These are phyloP conservation scores for Stramonita haemastoma DNA, from an alignment of 2,888 invertebrate species.

Conservation along the genomic window DNA sequence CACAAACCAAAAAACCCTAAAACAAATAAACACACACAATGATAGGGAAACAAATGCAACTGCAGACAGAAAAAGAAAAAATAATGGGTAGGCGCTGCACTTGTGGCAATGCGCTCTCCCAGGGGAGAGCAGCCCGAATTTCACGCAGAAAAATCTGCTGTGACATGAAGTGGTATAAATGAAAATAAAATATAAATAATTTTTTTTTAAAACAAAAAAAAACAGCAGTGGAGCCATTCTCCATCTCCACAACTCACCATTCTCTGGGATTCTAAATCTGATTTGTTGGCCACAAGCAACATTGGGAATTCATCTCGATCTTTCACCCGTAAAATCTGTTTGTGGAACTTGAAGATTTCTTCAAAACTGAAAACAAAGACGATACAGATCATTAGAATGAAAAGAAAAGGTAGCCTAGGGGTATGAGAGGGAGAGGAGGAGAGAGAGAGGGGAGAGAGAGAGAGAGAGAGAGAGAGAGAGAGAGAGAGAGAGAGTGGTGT, in stretches of 20 bases:
- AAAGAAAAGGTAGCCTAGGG: background rate
- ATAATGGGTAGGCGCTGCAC: too few species aligned
- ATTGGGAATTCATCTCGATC: conserved; percentile 99
- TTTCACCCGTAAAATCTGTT: conserved; percentile 96
- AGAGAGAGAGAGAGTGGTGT: too few species aligned
- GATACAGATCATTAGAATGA: background rate
- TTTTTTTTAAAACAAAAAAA: background rate
- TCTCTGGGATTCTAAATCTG: conserved; percentile 92
- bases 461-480: background rate
- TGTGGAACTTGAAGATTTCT: conserved; percentile 95
- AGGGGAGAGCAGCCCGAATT: too few species aligned
- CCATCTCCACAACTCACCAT: conserved; percentile 81
- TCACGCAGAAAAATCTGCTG: too few species aligned
- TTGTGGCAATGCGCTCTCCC: too few species aligned
- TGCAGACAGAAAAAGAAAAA: too few species aligned
- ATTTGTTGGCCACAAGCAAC: conserved; percentile 95
- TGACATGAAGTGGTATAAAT: too few species aligned
- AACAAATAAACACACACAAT: too few species aligned
- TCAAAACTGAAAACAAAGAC: conserved; percentile 85
- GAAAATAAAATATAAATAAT: too few species aligned
- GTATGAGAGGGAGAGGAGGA: background rate
- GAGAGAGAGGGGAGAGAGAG: background rate
- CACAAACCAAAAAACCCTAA: too few species aligned
- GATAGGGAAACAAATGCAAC: too few species aligned
- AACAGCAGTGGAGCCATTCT: background rate